Evolutionary conservation across 2,797 vertebrate genomes (phyloP), one percentile per base, ranked within the genome.

Genomic region (Neosalanx taihuensis): DNA sequence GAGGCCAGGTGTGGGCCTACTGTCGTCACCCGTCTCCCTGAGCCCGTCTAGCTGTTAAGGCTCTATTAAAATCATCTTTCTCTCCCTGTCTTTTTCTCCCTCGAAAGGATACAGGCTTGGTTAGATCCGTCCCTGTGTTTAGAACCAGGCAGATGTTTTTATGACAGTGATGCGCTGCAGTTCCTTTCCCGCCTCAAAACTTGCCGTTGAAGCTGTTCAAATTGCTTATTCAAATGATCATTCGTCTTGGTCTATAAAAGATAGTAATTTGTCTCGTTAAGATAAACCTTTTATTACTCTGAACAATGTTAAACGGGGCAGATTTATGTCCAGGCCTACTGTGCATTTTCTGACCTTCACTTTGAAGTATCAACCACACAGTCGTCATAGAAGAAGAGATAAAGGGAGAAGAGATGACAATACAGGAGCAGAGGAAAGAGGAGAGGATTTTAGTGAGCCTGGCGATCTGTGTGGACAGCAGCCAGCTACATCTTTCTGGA

Each of bases 31-130:
- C 72, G 31, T 61, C 72, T 68, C 61, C 76, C 23, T 2, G n/a
- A 70, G 67, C 73, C 74, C 67, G 57, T 41, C 51, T 57, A 66
- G 59, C 62, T 69, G 77, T 82, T 82, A 56, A 69, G 69, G 77
- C 63, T 72, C 74, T 84, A 81, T 87, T 83, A 71, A 78, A 85
- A 80, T 72, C 0, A 72, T 83, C 77, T 86, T 56, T 77, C 67
- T 72, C 66, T 20, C 71, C 56, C 35, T 62, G 35, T 60, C 70
- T 70, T 70, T 79, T 72, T 69, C 69, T 2, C 75, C 57, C 41
- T 35, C 41, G 3, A 46, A 13, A 46, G 13, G 41, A 46, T 46
- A 12, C 41, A 3, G 7, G 41, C 41, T 12, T 9, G 7, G 41
- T 46, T 13, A 13, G 41, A 12, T 46, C 41, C 10, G 3, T 46